Base-by-base conservation (phyloP, 2,888 invertebrate species). In the Erannis defoliaria region DNA sequence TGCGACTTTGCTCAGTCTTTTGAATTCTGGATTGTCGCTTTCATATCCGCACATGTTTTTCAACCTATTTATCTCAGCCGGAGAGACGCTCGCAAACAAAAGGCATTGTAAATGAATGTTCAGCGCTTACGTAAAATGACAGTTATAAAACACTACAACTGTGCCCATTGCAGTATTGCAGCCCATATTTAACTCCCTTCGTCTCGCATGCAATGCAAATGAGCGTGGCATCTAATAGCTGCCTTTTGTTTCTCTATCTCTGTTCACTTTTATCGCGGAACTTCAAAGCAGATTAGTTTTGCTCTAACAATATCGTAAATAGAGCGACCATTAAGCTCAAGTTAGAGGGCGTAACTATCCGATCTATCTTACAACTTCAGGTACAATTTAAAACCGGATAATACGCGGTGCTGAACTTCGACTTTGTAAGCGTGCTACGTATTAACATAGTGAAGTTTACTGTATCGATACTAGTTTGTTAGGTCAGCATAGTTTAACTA, bases 261-360 rank as follows among this genome's bases (percentile, higher is more conserved):
- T 77, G 74, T 78, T 81, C 78, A 81, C 80, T 83, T 86, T 85
- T 83, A 88, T 86, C 72, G 81, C 73, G 66, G 70, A 84, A 88
- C 82, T 88, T 88, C 80, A 70, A 78, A 75, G 77, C 75, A 80
- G 84, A 88, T 88, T 85, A 88, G 85, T 87, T 89, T 87, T 80
- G 74, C 80, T 78, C 76, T 75, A 80, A 83, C 78, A 75, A 80
- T 83, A 84, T 81, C 79, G 80, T 85, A 85, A 85, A 84, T 84
- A 80, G 75, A 79, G 71, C 76, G 70, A 64, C 73, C 74, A 77
- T 81, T 78, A 78, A 73, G 76, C 71, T 74, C 73, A 65, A 79
- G 77, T 77, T 76, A 73, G 75, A 70, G 68, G 73, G 70, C 73
- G 72, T 81, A 81, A 80, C 79, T 78, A 82, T 80, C 74, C 79